A percentile compares a stretch with the other conserved stretches of the same genome.
phyloP scores from a whole-genome alignment of 2,888 invertebrate species.

The Lithophane socia region DNA sequence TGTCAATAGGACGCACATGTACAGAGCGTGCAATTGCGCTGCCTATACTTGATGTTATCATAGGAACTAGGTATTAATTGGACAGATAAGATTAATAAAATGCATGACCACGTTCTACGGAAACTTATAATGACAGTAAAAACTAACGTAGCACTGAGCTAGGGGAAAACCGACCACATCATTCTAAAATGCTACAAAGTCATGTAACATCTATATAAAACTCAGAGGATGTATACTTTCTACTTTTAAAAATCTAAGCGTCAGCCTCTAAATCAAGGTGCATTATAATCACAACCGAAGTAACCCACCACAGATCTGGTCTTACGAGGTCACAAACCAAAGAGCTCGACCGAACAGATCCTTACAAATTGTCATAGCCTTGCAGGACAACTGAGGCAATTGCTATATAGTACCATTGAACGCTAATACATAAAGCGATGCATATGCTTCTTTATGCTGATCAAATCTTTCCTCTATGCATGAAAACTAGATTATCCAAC shows the following conservation, averaged over 20 bases:
- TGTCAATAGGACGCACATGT: constrained; percentile 38
- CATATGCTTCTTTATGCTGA: not conserved
- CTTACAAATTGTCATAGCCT: constrained; percentile 30
- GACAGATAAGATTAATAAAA: constrained; percentile 24
- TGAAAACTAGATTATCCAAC: not conserved
- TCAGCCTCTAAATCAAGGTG: not conserved
- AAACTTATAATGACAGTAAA: not conserved
- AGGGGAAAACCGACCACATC: not conserved
- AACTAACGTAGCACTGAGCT: not conserved
- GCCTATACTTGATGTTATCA: constrained; percentile 10
- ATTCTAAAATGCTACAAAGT: not conserved
- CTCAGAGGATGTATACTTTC: not conserved
- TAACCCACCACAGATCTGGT: not conserved
- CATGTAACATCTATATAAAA: not conserved
- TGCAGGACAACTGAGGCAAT: constrained; percentile 24
- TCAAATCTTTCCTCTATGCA: not conserved
- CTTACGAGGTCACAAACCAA: constrained; percentile 1
- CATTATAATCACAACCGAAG: not conserved
- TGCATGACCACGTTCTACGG: not conserved
- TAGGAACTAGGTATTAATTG: constrained; percentile 22
- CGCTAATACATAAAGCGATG: not conserved
- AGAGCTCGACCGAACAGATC: constrained; percentile 7
- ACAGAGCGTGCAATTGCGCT: constrained; percentile 7
- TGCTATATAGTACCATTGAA: constrained; percentile 15
- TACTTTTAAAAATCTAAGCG: not conserved